Evolutionary conservation across 2,113 vertebrate species (phyloP).

Genomic region (Protobothrops mucrosquamatus): DNA sequence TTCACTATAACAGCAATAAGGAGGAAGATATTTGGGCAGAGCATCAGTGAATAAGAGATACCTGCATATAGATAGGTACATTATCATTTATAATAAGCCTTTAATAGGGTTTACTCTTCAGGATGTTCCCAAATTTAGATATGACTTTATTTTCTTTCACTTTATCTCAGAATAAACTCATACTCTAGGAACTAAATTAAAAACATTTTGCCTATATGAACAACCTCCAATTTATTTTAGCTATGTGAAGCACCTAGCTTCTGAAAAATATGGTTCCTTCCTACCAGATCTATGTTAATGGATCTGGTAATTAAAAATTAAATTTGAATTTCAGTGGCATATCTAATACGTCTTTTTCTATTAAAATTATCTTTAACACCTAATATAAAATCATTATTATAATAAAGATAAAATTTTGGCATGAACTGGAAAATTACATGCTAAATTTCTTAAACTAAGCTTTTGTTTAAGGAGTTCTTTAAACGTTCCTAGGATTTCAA

Average conservation of each 20-base stretch:
- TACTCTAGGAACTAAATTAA: neutral
- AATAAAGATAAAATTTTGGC: neutral
- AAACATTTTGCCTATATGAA: neutral
- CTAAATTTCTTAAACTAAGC: neutral
- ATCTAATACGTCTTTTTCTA: neutral
- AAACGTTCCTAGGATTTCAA: neutral
- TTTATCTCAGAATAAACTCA: neutral
- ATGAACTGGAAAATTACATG: neutral
- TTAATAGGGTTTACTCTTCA: neutral
- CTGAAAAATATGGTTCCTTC: neutral
- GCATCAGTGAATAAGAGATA: neutral
- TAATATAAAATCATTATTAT: neutral
- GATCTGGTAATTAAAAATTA: neutral
- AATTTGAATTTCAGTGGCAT: neutral
- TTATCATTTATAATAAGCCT: neutral
- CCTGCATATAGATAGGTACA: neutral
- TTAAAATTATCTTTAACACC: neutral
- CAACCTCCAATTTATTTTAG: neutral
- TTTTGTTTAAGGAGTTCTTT: neutral
- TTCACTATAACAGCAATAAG: conserved; percentile 8
- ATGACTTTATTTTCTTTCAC: neutral
- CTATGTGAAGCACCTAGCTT: neutral
- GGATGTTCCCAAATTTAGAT: neutral
- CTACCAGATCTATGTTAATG: neutral
- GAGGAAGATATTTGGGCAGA: neutral